Percentiles rank a stretch among this genome's conserved stretches.
Conservation (phyloP, 2,888 invertebrate genomes). For the Octodonta nipae region DNA sequence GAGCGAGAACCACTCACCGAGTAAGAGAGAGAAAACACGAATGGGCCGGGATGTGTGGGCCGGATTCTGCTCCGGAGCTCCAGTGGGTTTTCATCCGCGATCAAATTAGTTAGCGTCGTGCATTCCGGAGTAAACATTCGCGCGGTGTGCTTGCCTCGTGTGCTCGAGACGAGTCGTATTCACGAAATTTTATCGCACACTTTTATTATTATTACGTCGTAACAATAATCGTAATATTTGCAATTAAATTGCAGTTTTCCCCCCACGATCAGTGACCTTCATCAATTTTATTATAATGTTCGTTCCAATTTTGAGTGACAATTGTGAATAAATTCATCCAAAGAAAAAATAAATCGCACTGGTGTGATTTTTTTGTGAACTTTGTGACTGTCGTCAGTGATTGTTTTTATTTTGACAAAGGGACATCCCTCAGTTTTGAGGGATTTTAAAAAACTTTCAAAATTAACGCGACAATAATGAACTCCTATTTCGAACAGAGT, state of each 20-base stretch:
- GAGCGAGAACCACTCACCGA: slow-evolving; percentile 30
- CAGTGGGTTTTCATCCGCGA: slow-evolving; percentile 45
- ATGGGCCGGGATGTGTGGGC: slow-evolving; percentile 38
- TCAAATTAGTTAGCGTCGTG: slow-evolving; percentile 52
- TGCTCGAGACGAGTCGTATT: slow-evolving; percentile 27
- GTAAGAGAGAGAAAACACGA: slow-evolving; percentile 35
- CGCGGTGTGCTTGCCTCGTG: slow-evolving; percentile 29
- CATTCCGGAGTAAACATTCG: slow-evolving; percentile 36
- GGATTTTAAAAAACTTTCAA: slow-evolving; percentile 22
- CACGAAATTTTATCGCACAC: slow-evolving; percentile 26
- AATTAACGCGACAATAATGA: slow-evolving; percentile 51
- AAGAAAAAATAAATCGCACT: no score
- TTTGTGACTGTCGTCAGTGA: slow-evolving; percentile 15
- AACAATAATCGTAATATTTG: slow-evolving; percentile 35
- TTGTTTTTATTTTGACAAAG: slow-evolving; percentile 12
- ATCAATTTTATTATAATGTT: slow-evolving; percentile 12
- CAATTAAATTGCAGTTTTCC: slow-evolving; percentile 10
- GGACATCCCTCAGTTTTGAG: slow-evolving; percentile 24
- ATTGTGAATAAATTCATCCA: slow-evolving; percentile 11
- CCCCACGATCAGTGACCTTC: no score
- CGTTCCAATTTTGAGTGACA: slow-evolving; percentile 16
- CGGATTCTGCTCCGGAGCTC: slow-evolving; percentile 48
- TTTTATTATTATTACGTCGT: slow-evolving; percentile 32
- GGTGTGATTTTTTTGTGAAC: slow-evolving; percentile 14
- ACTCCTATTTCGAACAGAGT: slow-evolving; percentile 92